Evolutionary conservation across 2,113 vertebrate species (phyloP).

Genomic region (Nyctibius bracteatus): DNA sequence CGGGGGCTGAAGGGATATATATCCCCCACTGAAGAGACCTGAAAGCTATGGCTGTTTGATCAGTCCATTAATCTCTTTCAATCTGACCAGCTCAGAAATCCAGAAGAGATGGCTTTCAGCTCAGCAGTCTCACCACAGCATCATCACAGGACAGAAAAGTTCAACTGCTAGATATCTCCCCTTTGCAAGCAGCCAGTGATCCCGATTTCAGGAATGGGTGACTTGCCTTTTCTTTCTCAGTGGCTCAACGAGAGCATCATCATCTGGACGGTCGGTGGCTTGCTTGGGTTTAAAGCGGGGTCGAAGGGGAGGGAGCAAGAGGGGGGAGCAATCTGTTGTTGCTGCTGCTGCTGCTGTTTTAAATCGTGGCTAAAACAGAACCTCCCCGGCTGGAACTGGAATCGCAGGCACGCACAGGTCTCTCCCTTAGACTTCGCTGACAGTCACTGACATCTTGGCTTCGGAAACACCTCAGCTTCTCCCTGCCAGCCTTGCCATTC

Average conservation of each 20-base stretch:
- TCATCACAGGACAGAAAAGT: conserved; percentile 18
- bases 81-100: background rate
- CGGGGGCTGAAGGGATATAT: background rate
- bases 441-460: conserved; percentile 19
- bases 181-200: background rate
- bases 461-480: background rate
- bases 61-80: background rate
- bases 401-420: background rate
- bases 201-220: background rate
- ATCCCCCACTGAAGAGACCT: background rate
- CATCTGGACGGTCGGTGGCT: background rate
- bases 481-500: conserved; percentile 21
- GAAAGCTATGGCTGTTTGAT: background rate
- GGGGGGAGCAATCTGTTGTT: background rate
- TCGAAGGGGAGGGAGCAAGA: background rate
- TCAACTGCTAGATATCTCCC: background rate
- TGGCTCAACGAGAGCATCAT: background rate
- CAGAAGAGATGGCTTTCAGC: background rate
- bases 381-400: background rate
- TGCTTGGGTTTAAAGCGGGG: background rate
- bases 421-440: background rate
- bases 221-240: background rate
- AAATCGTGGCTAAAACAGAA: background rate
- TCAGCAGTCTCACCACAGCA: background rate
- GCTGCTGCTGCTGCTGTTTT: background rate